phyloP scores from a whole-genome alignment of 1,140 invertebrate genomes.

The Drosophila pseudoobscura region DNA sequence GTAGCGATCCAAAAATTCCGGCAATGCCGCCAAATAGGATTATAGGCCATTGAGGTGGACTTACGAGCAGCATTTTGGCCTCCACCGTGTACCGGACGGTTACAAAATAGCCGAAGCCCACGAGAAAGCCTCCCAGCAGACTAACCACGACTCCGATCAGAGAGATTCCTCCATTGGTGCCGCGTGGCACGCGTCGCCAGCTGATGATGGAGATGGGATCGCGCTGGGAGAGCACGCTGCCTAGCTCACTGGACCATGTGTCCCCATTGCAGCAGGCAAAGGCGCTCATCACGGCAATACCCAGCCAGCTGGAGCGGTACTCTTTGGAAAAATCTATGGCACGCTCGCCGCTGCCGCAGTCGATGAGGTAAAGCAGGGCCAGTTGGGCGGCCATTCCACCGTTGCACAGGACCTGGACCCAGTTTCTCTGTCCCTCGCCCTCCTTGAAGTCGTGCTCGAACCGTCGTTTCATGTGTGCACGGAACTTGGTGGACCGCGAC shows the following conservation, averaged over 20 bases:
- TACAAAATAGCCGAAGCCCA: slow-evolving; percentile 91
- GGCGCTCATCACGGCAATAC: slow-evolving; percentile 90
- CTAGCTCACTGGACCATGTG: slow-evolving; percentile 96
- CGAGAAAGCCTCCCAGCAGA: slow-evolving; percentile 88
- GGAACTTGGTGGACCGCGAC: slow-evolving; percentile 92
- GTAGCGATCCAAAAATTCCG: slow-evolving; percentile 91
- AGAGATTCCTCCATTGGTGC: slow-evolving; percentile 93
- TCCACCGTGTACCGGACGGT: slow-evolving; percentile 87
- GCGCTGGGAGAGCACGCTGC: slow-evolving; percentile 88
- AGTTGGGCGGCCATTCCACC: slow-evolving; percentile 92
- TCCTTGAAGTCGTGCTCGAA: slow-evolving; percentile 93
- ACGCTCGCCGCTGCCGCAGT: slow-evolving; percentile 90
- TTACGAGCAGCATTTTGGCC: slow-evolving; percentile 84
- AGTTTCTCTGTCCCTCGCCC: slow-evolving; percentile 91
- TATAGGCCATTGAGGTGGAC: slow-evolving; percentile 92
- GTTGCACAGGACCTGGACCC: slow-evolving; percentile 96
- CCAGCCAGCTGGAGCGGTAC: slow-evolving; percentile 92
- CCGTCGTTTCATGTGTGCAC: slow-evolving; percentile 87
- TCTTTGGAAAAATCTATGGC: slow-evolving; percentile 91
- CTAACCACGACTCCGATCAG: slow-evolving; percentile 89
- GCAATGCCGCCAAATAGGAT: slow-evolving; percentile 88
- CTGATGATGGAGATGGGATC: slow-evolving; percentile 92
- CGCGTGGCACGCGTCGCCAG: slow-evolving; percentile 90
- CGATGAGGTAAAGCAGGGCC: slow-evolving; percentile 91
- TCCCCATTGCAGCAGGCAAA: slow-evolving; percentile 94